Percentiles rank a stretch among this genome's conserved stretches.
These are phyloP conservation scores for Coregonus clupeaformis DNA, from an alignment of 2,113 vertebrate species.

Conservation along the genomic window DNA sequence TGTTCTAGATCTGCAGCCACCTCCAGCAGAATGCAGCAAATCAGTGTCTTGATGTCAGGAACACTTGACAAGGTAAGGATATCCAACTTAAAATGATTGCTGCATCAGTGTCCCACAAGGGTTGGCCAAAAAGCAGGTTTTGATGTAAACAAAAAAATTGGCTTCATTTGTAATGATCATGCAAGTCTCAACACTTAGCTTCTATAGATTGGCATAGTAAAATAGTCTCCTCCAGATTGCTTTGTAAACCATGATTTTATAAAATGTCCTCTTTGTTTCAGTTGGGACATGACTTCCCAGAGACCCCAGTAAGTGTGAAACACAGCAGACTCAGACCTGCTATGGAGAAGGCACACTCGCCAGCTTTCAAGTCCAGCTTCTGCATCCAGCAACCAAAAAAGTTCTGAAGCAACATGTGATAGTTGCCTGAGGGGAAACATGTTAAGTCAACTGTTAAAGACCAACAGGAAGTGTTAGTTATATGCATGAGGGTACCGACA, in stretches of 20 bases:
- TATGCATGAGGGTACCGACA: conserved; percentile 16
- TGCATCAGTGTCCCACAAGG: neutral
- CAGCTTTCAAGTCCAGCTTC: conserved; percentile 62
- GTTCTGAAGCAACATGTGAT: conserved; percentile 68
- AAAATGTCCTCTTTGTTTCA: conserved; percentile 34
- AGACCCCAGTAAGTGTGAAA: conserved; percentile 78
- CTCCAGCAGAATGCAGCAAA: conserved; percentile 76
- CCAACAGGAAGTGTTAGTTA: conserved; percentile 37
- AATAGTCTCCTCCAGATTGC: neutral
- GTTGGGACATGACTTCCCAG: conserved; percentile 83
- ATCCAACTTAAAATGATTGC: neutral
- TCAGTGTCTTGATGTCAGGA: conserved; percentile 75
- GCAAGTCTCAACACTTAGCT: neutral
- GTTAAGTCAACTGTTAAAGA: conserved; percentile 32
- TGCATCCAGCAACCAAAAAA: conserved; percentile 94
- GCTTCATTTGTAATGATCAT: neutral
- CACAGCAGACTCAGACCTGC: conserved; percentile 83
- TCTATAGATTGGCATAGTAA: neutral
- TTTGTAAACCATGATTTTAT: too few species aligned
- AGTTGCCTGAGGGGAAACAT: conserved; percentile 13
- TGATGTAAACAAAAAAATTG: too few species aligned
- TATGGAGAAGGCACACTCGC: conserved; percentile 79
- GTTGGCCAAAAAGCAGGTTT: neutral
- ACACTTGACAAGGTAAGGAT: conserved; percentile 84
- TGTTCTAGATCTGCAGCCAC: conserved; percentile 68